Conservation (phyloP, 2,888 invertebrate species). For the Lithodes maja region DNA sequence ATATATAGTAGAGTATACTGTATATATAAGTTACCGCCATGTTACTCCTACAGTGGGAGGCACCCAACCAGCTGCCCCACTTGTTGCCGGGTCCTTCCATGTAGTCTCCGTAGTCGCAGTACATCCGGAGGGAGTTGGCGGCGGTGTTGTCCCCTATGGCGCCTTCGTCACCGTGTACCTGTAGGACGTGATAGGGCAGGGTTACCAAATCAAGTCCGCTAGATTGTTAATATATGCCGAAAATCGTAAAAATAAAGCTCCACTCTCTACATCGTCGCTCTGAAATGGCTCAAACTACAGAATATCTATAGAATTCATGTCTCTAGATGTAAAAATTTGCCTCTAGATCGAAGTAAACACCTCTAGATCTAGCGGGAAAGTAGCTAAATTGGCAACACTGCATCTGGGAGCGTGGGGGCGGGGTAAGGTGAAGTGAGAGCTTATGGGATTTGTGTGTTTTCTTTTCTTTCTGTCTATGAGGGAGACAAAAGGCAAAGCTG, state of each 20-base stretch:
- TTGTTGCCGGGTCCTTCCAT: slow-evolving; percentile 48
- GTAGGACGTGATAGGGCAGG: background rate
- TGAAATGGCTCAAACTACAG: too few species aligned
- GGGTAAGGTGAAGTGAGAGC: background rate
- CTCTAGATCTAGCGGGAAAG: too few species aligned
- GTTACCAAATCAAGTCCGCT: too few species aligned
- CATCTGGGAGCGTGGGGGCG: background rate
- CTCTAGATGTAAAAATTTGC: too few species aligned
- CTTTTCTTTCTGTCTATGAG: background rate
- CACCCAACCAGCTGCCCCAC: slow-evolving; percentile 44
- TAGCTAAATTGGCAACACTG: too few species aligned
- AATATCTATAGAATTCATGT: too few species aligned
- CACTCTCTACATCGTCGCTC: too few species aligned
- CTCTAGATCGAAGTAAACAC: too few species aligned
- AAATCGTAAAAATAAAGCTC: too few species aligned
- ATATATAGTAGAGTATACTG: too few species aligned
- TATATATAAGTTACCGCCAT: background rate
- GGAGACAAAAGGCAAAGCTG: too few species aligned
- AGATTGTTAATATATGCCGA: too few species aligned
- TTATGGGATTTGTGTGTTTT: background rate
- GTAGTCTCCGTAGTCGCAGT: background rate
- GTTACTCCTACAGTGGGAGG: slow-evolving; percentile 25
- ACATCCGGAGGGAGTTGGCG: slow-evolving; percentile 35
- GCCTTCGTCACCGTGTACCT: slow-evolving; percentile 11
- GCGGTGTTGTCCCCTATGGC: slow-evolving; percentile 26